These are phyloP conservation scores for Hydractinia symbiolongicarpus DNA, from an alignment of 30 jellyfish, hydroid and myxozoan genomes.

Conservation along the genomic window DNA sequence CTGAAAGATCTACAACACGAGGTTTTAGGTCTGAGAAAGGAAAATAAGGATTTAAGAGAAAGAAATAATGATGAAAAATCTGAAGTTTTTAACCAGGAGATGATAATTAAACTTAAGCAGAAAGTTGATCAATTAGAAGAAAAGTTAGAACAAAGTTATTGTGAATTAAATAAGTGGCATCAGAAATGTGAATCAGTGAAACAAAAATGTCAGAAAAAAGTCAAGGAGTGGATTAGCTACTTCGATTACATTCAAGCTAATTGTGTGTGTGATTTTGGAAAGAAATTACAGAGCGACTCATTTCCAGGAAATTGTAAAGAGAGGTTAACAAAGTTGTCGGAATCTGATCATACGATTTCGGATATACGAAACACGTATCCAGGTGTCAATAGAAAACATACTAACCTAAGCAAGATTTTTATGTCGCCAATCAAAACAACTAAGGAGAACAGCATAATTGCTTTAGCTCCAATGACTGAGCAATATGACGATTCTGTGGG, in stretches of 20 bases:
- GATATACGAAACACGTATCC: no score
- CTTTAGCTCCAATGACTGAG: background rate
- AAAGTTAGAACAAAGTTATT: background rate
- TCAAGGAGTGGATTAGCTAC: background rate
- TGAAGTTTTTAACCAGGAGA: background rate
- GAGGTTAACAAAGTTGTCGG: no score
- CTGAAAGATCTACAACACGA: background rate
- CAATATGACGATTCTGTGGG: background rate
- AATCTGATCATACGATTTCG: no score
- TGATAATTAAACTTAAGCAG: background rate
- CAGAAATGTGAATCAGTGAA: background rate
- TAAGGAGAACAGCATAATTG: no score
- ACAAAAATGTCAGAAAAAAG: background rate
- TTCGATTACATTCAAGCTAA: background rate
- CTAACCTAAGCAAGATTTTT: no score
- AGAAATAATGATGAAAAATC: background rate
- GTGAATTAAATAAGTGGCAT: background rate
- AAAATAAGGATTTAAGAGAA: conserved; percentile 2
- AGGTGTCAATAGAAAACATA: no score
- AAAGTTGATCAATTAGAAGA: background rate
- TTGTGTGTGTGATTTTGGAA: no score
- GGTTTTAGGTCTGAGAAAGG: background rate
- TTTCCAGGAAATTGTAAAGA: no score
- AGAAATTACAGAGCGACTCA: no score
- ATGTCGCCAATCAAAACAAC: no score